phyloP scores from a whole-genome alignment of 37 sponge, comb jelly and placozoan species.

The Haliclona indistincta region DNA sequence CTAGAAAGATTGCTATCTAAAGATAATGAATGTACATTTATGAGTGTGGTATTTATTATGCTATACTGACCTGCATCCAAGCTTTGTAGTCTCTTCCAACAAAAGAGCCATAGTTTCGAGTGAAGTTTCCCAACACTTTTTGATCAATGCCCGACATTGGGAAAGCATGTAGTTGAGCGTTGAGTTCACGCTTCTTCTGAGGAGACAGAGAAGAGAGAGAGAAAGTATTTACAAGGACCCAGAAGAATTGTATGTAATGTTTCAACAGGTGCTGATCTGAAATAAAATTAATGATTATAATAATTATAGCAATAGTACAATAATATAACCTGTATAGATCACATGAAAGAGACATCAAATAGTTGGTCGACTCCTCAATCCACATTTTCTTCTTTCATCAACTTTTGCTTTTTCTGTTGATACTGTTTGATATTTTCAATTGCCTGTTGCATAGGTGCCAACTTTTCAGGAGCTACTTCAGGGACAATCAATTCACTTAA shows the following conservation, averaged over 20 bases:
- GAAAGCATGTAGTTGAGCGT: slow-evolving; percentile 7
- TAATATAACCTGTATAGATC: slow-evolving; percentile 27
- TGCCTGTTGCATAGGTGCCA: no score
- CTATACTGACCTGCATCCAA: slow-evolving; percentile 23
- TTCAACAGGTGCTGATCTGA: slow-evolving; percentile 31
- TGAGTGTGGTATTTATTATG: slow-evolving; percentile 10
- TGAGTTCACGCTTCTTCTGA: slow-evolving; percentile 1
- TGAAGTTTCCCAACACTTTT: no score
- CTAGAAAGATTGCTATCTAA: slow-evolving; percentile 10
- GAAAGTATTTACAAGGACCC: slow-evolving; percentile 39
- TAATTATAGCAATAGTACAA: no score
- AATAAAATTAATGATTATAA: background rate
- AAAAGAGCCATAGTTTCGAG: slow-evolving; percentile 54
- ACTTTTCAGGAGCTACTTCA: no score
- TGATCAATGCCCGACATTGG: slow-evolving; percentile 17
- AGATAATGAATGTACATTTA: background rate
- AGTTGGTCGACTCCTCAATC: no score
- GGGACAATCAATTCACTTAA: no score
- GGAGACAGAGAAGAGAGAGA: slow-evolving; percentile 5
- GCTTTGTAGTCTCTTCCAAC: slow-evolving; percentile 62
- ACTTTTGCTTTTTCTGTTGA: slow-evolving; percentile 3
- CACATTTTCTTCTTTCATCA: no score
- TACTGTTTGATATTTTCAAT: background rate
- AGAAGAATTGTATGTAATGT: slow-evolving; percentile 32
- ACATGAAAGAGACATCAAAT: no score